Percentiles rank a stretch among this genome's conserved stretches.
Evolutionary conservation across 2,797 vertebrate species (phyloP).

Genomic region (Molossus alvarezi): DNA sequence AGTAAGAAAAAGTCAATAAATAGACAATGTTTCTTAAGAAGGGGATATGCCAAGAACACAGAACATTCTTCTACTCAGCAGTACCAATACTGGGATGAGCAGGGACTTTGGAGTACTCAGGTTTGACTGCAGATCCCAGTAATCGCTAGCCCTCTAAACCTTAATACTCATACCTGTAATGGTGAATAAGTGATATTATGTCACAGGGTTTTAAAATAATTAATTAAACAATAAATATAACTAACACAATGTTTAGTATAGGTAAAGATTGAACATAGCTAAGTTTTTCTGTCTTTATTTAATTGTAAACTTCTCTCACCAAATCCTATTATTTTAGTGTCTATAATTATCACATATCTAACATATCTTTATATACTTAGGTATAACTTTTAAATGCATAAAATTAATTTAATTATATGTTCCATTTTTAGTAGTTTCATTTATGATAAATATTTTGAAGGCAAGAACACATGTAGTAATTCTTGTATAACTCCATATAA

Average conservation of each 20-base stretch:
- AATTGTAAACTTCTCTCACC: neutral
- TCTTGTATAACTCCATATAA: neutral
- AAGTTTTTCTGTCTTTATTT: neutral
- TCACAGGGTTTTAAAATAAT: slow-evolving; percentile 3
- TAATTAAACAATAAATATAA: slow-evolving; percentile 26
- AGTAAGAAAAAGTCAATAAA: slow-evolving; percentile 2
- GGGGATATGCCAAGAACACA: neutral
- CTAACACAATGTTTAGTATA: neutral
- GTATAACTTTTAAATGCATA: slow-evolving; percentile 11
- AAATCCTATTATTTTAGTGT: neutral
- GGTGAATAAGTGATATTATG: neutral
- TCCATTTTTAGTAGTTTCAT: slow-evolving; percentile 50
- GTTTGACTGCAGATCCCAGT: neutral
- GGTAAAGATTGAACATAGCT: slow-evolving; percentile 11
- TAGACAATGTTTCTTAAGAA: neutral
- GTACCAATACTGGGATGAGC: neutral
- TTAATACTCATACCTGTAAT: neutral
- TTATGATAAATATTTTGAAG: slow-evolving; percentile 43
- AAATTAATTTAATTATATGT: slow-evolving; percentile 34
- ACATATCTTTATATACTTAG: neutral
- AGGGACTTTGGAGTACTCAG: neutral
- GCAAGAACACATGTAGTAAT: slow-evolving; percentile 33
- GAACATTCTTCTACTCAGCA: neutral
- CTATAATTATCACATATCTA: neutral
- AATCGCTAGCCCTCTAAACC: neutral